phyloP scores from a whole-genome alignment of 1,140 invertebrate species.

The Chironomus striatipennis region DNA sequence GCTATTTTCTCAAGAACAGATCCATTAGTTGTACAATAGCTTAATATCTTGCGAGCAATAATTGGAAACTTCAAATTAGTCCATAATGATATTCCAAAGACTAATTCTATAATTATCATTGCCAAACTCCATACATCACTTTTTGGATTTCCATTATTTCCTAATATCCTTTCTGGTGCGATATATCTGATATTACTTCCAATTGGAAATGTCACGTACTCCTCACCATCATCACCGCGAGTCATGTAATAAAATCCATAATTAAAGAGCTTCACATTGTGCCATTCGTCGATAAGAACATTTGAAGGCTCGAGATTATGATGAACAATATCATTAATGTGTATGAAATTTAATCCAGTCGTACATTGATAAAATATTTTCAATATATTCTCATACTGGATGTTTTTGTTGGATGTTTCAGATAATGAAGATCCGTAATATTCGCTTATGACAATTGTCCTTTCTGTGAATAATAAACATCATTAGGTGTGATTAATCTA shows the following conservation, averaged over 20 bases:
- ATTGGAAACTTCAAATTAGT: constrained; percentile 60
- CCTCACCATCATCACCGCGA: constrained; percentile 54
- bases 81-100: constrained; percentile 59
- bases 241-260: constrained; percentile 92
- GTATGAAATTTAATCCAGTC: constrained; percentile 60
- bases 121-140: constrained; percentile 88
- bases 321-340: constrained; percentile 63
- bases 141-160: constrained; percentile 53
- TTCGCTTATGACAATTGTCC: constrained; percentile 83
- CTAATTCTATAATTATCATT: constrained; percentile 72
- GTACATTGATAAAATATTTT: constrained; percentile 53
- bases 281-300: constrained; percentile 64
- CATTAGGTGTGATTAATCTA: constrained; percentile 23
- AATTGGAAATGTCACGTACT: constrained; percentile 77
- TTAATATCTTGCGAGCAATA: constrained; percentile 64
- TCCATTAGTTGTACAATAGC: constrained; percentile 50
- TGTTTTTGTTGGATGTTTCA: constrained; percentile 40
- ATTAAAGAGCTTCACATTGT: constrained; percentile 78
- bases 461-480: constrained; percentile 54
- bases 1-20: constrained; percentile 66
- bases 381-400: constrained; percentile 8
- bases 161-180: constrained; percentile 74
- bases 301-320: constrained; percentile 75
- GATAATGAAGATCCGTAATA: constrained; percentile 59
- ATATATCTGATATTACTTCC: constrained; percentile 73